Evolutionary conservation across 2,113 vertebrate genomes (phyloP).

Genomic region (Sardina pilchardus): DNA sequence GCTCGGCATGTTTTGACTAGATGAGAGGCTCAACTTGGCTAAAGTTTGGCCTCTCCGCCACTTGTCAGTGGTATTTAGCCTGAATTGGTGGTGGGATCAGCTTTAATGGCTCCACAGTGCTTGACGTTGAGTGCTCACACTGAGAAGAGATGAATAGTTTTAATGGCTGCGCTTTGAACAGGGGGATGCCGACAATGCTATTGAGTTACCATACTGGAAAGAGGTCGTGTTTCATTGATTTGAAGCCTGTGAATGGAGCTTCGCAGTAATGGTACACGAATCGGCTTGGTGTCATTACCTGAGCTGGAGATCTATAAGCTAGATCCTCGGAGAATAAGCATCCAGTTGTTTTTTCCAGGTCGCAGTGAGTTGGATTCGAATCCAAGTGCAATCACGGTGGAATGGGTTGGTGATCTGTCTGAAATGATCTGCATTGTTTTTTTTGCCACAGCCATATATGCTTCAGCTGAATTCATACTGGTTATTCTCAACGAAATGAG

Average conservation of each 20-base stretch:
- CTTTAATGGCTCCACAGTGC: neutral
- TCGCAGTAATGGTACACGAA: neutral
- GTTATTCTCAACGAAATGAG: no score
- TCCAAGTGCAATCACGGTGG: neutral
- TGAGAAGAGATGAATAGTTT: neutral
- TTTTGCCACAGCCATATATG: neutral
- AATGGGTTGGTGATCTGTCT: neutral
- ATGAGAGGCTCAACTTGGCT: neutral
- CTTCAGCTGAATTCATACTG: no score
- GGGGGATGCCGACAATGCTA: conserved; percentile 19
- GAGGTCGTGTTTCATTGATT: conserved; percentile 35
- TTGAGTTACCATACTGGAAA: conserved; percentile 35
- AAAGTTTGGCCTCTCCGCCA: neutral
- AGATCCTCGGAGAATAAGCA: neutral
- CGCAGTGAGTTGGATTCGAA: neutral
- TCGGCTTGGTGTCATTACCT: neutral
- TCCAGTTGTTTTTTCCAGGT: neutral
- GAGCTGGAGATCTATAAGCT: neutral
- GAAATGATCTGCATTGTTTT: neutral
- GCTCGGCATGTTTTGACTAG: neutral
- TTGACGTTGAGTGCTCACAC: neutral
- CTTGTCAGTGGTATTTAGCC: neutral
- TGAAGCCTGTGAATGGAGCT: neutral
- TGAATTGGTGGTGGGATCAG: neutral
- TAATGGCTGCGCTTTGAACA: neutral